Conservation (phyloP, 2,113 vertebrate genomes). For the Echinops telfairi region DNA sequence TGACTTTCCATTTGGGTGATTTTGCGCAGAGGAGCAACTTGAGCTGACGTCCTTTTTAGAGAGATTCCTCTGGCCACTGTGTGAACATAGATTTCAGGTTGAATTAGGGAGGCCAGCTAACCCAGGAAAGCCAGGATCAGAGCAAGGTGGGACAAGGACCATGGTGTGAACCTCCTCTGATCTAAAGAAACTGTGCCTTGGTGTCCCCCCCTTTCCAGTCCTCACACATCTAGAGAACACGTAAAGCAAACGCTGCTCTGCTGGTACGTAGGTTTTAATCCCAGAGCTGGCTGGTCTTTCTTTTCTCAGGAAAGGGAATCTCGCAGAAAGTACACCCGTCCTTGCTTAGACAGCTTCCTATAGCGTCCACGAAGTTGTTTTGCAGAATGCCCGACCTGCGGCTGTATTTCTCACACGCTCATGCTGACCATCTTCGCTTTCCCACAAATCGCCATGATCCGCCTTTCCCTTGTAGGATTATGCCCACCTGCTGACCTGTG, state of each 20-base stretch:
- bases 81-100: neutral
- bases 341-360: neutral
- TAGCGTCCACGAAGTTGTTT: neutral
- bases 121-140: neutral
- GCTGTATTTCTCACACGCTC: neutral
- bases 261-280: constrained; percentile 4
- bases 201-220: neutral
- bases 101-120: neutral
- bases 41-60: neutral
- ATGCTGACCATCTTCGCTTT: neutral
- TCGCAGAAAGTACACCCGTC: neutral
- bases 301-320: constrained; percentile 13
- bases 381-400: neutral
- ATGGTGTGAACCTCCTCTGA: neutral
- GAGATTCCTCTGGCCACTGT: neutral
- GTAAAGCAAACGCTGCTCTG: neutral
- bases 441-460: constrained; percentile 13
- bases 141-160: neutral
- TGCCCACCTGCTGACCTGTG: constrained; percentile 88
- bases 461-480: constrained; percentile 89
- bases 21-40: neutral
- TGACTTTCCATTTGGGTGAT: neutral
- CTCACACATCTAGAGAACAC: neutral
- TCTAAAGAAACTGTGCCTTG: neutral
- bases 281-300: neutral